Base-by-base conservation (phyloP, 2,888 invertebrate species). In the Loripinus fragilis region DNA sequence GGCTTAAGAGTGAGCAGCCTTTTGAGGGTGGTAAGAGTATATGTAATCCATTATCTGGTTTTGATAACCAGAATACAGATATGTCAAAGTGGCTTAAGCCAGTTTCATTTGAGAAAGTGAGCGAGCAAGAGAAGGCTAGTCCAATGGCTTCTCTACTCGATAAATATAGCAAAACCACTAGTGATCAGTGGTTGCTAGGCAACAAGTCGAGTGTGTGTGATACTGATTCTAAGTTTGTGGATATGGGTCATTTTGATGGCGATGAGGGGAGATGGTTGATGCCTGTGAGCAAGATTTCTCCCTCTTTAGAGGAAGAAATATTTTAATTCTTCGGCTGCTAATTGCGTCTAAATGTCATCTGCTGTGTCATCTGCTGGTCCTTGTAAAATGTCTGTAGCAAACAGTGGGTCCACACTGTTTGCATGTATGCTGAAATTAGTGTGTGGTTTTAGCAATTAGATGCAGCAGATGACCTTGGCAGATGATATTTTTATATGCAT, bases 11-110 rank as follows among this genome's bases (percentile, higher is more conserved):
- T 17, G 48, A 48, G 5, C 48, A 23, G 23, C n/a, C 48, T 5
- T 48, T 20, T 10, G 20, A 17, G n/a, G 48, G 23, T 17, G 7
- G 7, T 48, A 48, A 23, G 23, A 17, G 23, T 48, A 20, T 48
- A 10, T 10, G n/a, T n/a, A 48, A 48, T 48, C 48, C 48, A 30
- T 30, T 82, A 50, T 41, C 74, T 0, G 45, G 33, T 69, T 82
- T 72, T 74, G 70, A 35, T 10, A 52, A 67, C 52, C 66, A 74
- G 66, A 55, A 35, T 0, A 30, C 66, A 41, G 72, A 76, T 55
- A 8, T 66, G 25, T 48, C 74, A 23, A 41, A 68, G 7, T 82
- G 82, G 82, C 48, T 82, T 17, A 79, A 79, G 50, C 42, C 82
- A 7, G 25, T 35, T 10, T 7, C 23, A 5, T 23, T 48, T 48